Percentiles rank a stretch among this genome's conserved stretches.
Evolutionary conservation across 2,113 vertebrate species (phyloP).

Genomic region (Daboia siamensis): DNA sequence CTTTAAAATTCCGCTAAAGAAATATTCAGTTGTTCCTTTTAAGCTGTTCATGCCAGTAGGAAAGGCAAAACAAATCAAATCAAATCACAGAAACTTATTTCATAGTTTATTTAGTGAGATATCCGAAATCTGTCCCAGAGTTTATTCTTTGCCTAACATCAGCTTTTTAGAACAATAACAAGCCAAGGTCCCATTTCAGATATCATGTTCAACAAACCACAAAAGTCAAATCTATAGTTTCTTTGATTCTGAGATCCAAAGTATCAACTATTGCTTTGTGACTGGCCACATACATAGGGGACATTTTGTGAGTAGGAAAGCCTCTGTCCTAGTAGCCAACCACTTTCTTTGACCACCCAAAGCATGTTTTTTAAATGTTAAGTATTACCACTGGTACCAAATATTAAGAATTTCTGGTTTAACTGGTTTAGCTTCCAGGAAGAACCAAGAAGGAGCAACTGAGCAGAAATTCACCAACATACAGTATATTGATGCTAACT

Average conservation of each 20-base stretch:
- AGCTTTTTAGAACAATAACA: not conserved
- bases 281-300: not conserved
- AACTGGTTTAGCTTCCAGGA: not conserved
- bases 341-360: not conserved
- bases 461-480: not conserved
- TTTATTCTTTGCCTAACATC: not conserved
- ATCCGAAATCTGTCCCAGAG: not conserved
- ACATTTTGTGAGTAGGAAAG: not conserved
- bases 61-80: not conserved
- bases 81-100: not conserved
- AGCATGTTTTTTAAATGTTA: not conserved
- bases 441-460: not conserved
- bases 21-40: not conserved
- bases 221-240: not conserved
- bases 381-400: not conserved
- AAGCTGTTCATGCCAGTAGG: not conserved
- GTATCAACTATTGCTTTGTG: not conserved
- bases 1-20: not conserved
- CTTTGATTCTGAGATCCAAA: not conserved
- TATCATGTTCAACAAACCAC: not conserved
- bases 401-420: not conserved
- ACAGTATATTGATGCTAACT: not conserved
- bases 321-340: not conserved
- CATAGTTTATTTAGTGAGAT: not conserved
- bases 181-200: not conserved